These are phyloP conservation scores for Diaperis boleti DNA, from an alignment of 2,888 invertebrate genomes.

Conservation along the genomic window DNA sequence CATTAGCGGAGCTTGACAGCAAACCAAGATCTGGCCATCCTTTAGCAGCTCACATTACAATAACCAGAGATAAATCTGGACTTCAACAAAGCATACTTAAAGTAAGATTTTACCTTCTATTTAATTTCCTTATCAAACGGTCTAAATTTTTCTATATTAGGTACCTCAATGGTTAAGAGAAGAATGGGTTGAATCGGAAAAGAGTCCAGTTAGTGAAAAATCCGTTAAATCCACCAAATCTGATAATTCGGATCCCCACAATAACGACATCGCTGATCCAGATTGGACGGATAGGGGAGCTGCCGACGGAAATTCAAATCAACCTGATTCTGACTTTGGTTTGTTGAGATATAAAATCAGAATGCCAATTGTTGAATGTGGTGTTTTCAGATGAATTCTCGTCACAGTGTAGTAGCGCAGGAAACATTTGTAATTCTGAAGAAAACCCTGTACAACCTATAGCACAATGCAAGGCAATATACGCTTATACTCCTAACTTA, in stretches of 20 bases:
- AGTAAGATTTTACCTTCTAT: conserved; percentile 64
- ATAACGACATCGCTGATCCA: conserved; percentile 68
- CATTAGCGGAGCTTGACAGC: conserved; percentile 85
- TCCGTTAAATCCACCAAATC: conserved; percentile 61
- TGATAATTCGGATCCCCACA: conserved; percentile 68
- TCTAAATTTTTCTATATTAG: conserved; percentile 62
- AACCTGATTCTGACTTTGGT: conserved; percentile 89
- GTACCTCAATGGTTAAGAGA: conserved; percentile 82
- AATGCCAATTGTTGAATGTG: too few species aligned
- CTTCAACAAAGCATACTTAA: conserved; percentile 87
- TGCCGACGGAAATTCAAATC: conserved; percentile 87
- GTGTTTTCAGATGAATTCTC: conserved; percentile 80
- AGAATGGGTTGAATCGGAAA: conserved; percentile 68
- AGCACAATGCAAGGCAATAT: conserved; percentile 86
- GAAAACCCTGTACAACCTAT: conserved; percentile 69
- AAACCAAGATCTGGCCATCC: conserved; percentile 84
- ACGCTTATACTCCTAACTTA: conserved; percentile 88
- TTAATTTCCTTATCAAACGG: not conserved
- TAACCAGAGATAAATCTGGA: conserved; percentile 91
- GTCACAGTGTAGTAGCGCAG: conserved; percentile 76
- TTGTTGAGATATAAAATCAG: not conserved
- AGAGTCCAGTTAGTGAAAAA: conserved; percentile 63
- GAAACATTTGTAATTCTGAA: conserved; percentile 63
- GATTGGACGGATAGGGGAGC: conserved; percentile 81
- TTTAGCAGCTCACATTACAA: conserved; percentile 86